Base-by-base conservation (phyloP, 2,113 vertebrate species). In the Hippocampus comes region DNA sequence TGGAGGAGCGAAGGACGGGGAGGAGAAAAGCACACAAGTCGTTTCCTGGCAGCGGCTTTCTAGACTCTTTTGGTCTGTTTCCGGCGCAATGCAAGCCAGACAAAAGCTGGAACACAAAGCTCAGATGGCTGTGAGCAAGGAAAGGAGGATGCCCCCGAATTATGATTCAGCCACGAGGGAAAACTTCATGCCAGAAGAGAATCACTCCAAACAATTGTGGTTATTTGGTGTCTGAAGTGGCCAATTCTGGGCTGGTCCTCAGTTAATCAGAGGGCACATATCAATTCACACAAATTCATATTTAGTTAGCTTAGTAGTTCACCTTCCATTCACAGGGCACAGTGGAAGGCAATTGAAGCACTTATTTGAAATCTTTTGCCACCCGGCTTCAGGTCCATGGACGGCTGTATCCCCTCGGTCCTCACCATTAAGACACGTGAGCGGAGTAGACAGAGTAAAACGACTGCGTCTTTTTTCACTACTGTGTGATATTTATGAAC, bases 51-150 rank as follows among this genome's bases (percentile, higher is more conserved):
- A 72, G 60, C 42, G n/a, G 34, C 70, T 46, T 38, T 49, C 27
- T 72, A 67, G 70, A 84, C 88, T 20, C 63, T 80, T 91, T 87
- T 89, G 90, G 90, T 86, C 84, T 30, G 76, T 80, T 91, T 92
- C 90, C 90, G 91, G 89, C 80, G 80, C 77, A 10, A 43, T 72
- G 67, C 48, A 64, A 27, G 69, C 73, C 77, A 82, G 83, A 86
- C 77, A 76, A 74, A 18, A 82, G 56, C 76, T 25, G 46, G 48
- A 71, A 74, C 72, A 65, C 65, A 75, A 43, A 20, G 30, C 66
- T 55, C 60, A 51, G 67, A 78, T 81, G 77, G 66, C 78, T 72
- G 41, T 76, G 76, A 70, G 20, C 78, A n/a, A 69, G 70, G 21
- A 69, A 79, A 77, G 38, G 56, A 89, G 84, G 84, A 84, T 80